Evolutionary conservation across 2,113 vertebrate species (phyloP).

Genomic region (Oenanthe oenanthe): DNA sequence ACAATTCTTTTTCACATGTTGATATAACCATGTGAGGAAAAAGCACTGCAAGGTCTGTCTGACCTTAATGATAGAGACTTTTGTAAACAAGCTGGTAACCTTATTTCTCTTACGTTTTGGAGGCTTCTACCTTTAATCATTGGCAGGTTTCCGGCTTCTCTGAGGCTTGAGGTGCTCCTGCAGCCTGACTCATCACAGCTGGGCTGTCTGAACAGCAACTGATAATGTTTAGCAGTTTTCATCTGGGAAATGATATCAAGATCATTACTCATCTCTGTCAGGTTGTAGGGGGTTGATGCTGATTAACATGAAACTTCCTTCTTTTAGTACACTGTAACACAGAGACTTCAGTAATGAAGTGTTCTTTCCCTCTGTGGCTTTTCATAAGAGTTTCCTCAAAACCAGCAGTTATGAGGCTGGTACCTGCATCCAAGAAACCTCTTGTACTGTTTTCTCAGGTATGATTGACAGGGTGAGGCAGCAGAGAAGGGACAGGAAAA

Average conservation of each 20-base stretch:
- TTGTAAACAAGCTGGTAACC: constrained; percentile 11
- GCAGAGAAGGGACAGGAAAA: neutral
- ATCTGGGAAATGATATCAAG: constrained; percentile 59
- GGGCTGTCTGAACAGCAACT: constrained; percentile 9
- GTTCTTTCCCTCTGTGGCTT: neutral
- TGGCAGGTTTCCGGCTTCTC: constrained; percentile 15
- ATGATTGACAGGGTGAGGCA: neutral
- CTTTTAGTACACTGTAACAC: neutral
- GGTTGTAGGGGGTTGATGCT: neutral
- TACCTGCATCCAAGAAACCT: neutral
- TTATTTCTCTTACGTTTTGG: constrained; percentile 1
- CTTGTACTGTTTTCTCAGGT: neutral
- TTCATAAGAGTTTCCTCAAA: neutral
- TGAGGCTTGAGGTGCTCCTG: constrained; percentile 7
- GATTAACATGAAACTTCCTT: neutral
- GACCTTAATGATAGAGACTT: constrained; percentile 1
- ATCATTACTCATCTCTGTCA: constrained; percentile 41
- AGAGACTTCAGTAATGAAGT: neutral
- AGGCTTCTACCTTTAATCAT: constrained; percentile 37
- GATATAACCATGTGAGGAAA: neutral
- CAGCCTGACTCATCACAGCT: constrained; percentile 39
- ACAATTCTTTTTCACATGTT: neutral
- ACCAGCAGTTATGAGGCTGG: neutral
- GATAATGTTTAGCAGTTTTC: constrained; percentile 64
- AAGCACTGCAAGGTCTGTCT: neutral